Conservation (phyloP, 2,113 vertebrate species). For the Ranitomeya variabilis region DNA sequence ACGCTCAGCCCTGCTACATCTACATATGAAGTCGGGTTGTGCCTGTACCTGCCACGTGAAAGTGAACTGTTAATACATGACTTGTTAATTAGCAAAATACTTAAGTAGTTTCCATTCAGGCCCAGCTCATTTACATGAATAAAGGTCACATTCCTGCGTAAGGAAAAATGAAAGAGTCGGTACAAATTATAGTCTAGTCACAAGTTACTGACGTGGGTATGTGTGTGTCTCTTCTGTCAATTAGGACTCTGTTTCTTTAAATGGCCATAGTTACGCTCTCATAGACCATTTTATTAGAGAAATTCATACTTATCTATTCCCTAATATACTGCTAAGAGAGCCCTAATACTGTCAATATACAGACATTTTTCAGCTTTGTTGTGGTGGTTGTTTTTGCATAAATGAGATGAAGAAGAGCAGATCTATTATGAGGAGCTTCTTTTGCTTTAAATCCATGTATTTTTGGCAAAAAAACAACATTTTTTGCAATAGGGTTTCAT, state of each 20-base stretch:
- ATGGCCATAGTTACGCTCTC: neutral
- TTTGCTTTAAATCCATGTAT: no score
- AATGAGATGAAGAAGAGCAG: no score
- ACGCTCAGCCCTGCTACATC: neutral
- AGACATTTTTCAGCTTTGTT: neutral
- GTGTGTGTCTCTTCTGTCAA: neutral
- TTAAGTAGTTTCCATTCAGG: neutral
- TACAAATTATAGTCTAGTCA: neutral
- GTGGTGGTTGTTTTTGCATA: neutral
- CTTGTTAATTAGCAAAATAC: neutral
- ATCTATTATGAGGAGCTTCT: no score
- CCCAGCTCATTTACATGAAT: conserved; percentile 3
- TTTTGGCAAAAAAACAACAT: no score
- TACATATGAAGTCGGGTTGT: neutral
- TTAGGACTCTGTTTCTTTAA: neutral
- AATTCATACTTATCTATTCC: neutral
- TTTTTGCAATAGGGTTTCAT: no score
- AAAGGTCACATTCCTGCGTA: neutral
- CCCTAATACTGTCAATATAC: neutral
- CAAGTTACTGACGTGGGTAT: neutral
- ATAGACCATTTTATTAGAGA: neutral
- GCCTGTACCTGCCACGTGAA: neutral
- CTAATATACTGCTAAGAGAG: neutral
- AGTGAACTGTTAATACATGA: neutral
- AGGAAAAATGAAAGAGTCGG: neutral